Evolutionary conservation across 2,113 vertebrate species (phyloP).

Genomic region (Hemiprocne comata): DNA sequence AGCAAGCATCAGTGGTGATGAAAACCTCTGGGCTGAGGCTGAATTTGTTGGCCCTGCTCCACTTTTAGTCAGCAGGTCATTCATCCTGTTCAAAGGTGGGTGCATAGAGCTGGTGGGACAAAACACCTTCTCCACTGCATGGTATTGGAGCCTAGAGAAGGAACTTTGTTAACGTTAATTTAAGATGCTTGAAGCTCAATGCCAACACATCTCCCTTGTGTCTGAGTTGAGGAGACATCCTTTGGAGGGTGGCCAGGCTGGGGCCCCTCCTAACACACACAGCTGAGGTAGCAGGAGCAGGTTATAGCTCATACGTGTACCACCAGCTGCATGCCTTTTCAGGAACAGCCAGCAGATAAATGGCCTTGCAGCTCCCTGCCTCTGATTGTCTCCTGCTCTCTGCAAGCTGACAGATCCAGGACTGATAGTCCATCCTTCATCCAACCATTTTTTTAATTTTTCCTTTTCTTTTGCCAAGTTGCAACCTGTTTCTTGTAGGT

Average conservation of each 20-base stretch:
- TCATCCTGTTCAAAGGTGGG: neutral
- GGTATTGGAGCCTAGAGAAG: neutral
- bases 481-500: slow-evolving; percentile 2
- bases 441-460: neutral
- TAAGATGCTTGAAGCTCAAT: neutral
- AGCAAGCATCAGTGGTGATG: neutral
- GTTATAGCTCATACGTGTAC: neutral
- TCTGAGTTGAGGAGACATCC: neutral
- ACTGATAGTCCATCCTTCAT: neutral
- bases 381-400: neutral
- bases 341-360: neutral
- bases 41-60: neutral
- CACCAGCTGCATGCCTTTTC: neutral
- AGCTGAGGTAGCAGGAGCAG: neutral
- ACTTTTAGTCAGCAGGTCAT: neutral
- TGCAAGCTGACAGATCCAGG: neutral
- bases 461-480: neutral
- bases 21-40: neutral
- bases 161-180: neutral
- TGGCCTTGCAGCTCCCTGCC: neutral
- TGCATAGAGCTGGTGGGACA: neutral
- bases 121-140: neutral
- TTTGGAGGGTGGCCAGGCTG: neutral
- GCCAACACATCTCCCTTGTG: neutral
- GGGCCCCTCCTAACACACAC: neutral